phyloP scores from a whole-genome alignment of 2,888 invertebrate genomes.

The Lasioglossum malachurum region DNA sequence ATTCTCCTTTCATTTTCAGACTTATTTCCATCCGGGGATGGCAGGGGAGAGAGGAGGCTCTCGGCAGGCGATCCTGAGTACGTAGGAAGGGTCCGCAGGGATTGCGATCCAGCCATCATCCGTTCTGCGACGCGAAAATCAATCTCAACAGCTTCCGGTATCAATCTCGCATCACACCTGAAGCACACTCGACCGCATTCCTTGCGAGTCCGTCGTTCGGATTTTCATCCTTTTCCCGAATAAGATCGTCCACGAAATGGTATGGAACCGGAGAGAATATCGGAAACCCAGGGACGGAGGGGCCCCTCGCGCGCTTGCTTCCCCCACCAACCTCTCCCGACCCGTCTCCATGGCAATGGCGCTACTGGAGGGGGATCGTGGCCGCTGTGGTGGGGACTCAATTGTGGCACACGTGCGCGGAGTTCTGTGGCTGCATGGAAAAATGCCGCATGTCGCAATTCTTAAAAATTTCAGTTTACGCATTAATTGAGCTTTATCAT shows the following conservation, averaged over 20 bases:
- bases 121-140: constrained; percentile 71
- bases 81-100: constrained; percentile 46
- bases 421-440: too few species aligned
- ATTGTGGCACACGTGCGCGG: too few species aligned
- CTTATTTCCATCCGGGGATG: constrained; percentile 65
- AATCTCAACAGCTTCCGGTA: constrained; percentile 73
- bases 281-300: constrained; percentile 7
- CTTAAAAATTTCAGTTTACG: too few species aligned
- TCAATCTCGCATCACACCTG: constrained; percentile 73
- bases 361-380: too few species aligned
- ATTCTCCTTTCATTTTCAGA: constrained; percentile 66
- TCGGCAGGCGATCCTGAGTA: constrained; percentile 43
- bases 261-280: constrained; percentile 26
- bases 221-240: constrained; percentile 42
- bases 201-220: constrained; percentile 27
- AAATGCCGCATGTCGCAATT: too few species aligned
- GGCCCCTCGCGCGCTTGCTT: too few species aligned
- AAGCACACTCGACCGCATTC: constrained; percentile 58
- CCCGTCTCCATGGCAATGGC: too few species aligned
- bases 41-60: constrained; percentile 46
- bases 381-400: too few species aligned
- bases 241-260: constrained; percentile 40
- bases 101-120: constrained; percentile 49
- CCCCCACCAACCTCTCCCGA: too few species aligned
- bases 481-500: too few species aligned